Evolutionary conservation across 2,888 invertebrate genomes (phyloP).

Genomic region (Sesamia inferens): DNA sequence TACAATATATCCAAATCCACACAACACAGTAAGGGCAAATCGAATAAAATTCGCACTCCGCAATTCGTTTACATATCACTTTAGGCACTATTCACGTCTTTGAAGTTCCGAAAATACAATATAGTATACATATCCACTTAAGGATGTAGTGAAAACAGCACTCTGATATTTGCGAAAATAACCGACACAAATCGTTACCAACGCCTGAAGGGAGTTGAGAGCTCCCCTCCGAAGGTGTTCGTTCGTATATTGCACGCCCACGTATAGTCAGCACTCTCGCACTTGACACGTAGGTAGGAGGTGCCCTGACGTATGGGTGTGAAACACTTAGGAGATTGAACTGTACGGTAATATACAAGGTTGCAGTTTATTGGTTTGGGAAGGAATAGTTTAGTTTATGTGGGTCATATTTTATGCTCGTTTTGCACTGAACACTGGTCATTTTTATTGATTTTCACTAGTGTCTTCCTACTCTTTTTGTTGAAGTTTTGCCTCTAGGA

Average conservation of each 20-base stretch:
- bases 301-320: slow-evolving; percentile 3
- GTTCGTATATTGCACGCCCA: slow-evolving; percentile 25
- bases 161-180: slow-evolving; percentile 3
- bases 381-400: background rate
- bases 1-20: background rate
- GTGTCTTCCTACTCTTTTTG: too few species aligned
- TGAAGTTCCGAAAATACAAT: background rate
- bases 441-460: too few species aligned
- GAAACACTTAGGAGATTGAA: slow-evolving; percentile 27
- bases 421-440: background rate
- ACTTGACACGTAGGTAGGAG: slow-evolving; percentile 20
- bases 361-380: background rate
- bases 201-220: slow-evolving; percentile 13
- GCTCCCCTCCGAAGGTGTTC: slow-evolving; percentile 26
- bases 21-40: background rate
- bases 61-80: background rate
- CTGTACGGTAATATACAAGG: background rate
- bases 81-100: background rate
- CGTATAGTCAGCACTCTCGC: slow-evolving; percentile 24
- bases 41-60: background rate
- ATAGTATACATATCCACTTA: background rate
- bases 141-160: background rate
- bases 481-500: too few species aligned
- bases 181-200: slow-evolving; percentile 24
- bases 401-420: background rate